Base-by-base conservation (phyloP, 2,113 vertebrate species). In the Dasypus novemcinctus region DNA sequence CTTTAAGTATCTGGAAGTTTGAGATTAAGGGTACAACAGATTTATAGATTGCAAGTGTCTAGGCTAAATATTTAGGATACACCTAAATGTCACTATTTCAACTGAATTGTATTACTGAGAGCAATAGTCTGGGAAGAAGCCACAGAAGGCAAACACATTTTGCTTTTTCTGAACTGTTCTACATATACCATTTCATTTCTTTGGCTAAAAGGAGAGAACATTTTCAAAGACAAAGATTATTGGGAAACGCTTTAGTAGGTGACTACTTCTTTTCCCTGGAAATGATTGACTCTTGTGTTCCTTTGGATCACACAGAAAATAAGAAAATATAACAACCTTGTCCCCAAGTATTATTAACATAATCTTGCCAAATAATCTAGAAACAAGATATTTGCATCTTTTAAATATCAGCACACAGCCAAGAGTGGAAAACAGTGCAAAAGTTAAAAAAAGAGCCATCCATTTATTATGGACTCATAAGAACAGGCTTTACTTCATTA, bases 221-320 rank as follows among this genome's bases (percentile, higher is more conserved):
- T 46, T 79, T 86, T 92, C 72, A 71, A 88, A 84, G 57, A 74
- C 33, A 71, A 80, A 38, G 8, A 90, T 43, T 82, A 13, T 71
- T 94, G 18, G 92, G 33, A 84, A 95, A 95, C 1, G 1, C 13
- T 89, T 95, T 72, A 90, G 38, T 76, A 94, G 43, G 87, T n/a
- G 21, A 71, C 54, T 93, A 52, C 29, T 61, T 46, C 66, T 78
- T 76, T 46, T 80, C 38, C 36, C 25, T 59, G 63, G 36, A 95
- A 83, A 74, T 78, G 31, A 75, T 41, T 23, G 5, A n/a, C 14
- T 78, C 36, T 7, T 59, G 33, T 23, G 71, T 71, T 69, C 36
- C 75, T 92, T 61, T 27, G 63, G 64, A 23, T 6, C 18, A 61
- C 49, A 72, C 8, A n/a, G 23, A 72, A 23, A 81, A 54, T 20